Conservation (phyloP, 1,140 invertebrate species). For the Atopsyche davidsoni region DNA sequence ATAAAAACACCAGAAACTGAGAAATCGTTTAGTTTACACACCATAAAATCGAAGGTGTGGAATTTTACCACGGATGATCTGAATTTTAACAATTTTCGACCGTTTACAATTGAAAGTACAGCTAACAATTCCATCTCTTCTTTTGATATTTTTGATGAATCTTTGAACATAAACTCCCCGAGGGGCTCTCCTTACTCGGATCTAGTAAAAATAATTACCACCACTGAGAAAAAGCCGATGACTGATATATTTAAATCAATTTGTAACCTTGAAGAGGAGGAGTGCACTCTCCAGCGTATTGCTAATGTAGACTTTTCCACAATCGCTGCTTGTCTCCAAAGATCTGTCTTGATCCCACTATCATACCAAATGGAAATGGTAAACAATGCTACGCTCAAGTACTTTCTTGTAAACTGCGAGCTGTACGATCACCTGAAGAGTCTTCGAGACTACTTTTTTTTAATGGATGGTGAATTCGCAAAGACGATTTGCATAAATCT, state of each 20-base stretch:
- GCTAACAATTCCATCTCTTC: constrained; percentile 11
- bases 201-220: constrained; percentile 39
- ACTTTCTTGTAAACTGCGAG: constrained; percentile 59
- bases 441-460: constrained; percentile 66
- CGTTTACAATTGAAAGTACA: constrained; percentile 40
- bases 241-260: constrained; percentile 40
- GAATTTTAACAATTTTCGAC: constrained; percentile 42
- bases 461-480: constrained; percentile 71
- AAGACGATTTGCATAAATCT: constrained; percentile 60
- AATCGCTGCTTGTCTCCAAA: constrained; percentile 56
- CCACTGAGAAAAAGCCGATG: constrained; percentile 41
- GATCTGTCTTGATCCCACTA: constrained; percentile 61
- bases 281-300: constrained; percentile 30
- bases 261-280: constrained; percentile 33
- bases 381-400: constrained; percentile 64
- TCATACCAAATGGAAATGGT: constrained; percentile 61
- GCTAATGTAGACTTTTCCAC: constrained; percentile 47
- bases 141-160: constrained; percentile 20
- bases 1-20: constrained; percentile 9
- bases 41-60: constrained; percentile 31
- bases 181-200: constrained; percentile 37
- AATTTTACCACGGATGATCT: constrained; percentile 41
- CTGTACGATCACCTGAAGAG: constrained; percentile 63
- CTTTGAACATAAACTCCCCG: constrained; percentile 28
- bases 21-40: constrained; percentile 5